Base-by-base conservation (phyloP, 2,113 vertebrate genomes). In the Burhinus bistriatus region DNA sequence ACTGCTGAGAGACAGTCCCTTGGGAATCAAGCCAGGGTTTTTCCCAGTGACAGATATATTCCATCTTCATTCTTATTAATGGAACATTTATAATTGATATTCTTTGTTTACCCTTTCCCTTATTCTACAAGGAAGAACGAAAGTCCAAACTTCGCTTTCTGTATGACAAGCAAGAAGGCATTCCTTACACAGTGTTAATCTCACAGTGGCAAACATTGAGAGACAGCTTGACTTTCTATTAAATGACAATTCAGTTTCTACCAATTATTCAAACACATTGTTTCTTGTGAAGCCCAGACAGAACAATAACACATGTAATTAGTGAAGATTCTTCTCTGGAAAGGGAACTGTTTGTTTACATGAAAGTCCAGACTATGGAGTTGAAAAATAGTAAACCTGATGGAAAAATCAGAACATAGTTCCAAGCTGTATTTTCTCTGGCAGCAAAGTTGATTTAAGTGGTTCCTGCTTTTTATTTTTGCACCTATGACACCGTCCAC, bases 41-140 rank as follows among this genome's bases (percentile, higher is more conserved):
- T 97, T 95, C 73, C 86, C 69, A 82, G 40, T 84, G 83, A 95
- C 85, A 96, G 59, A 95, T 64, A 95, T 11, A 79, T 83, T 96
- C 89, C 76, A 65, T 90, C 83, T 93, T 93, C 52, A 57, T 52
- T 70, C 72, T 78, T 64, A 96, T 78, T 95, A 81, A 91, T 52
- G 57, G 51, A 72, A 90, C 69, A 44, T 68, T 91, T 75, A 71
- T 84, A 91, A 93, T 89, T 95, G 11, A 87, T 97, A 89, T 73
- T 71, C 55, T 92, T 90, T 93, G 47, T 89, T 95, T 92, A 88
- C 54, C 45, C 76, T 89, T 94, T 71, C 59, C 26, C 44, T 94
- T 92, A 51, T 66, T 89, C 65, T 92, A n/a, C 16, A 75, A 78
- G 57, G 64, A 90, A 89, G 61, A 95, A 62, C 0, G 1, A 27